Conservation (phyloP, 2,113 vertebrate genomes). For the Nothobranchius furzeri region DNA sequence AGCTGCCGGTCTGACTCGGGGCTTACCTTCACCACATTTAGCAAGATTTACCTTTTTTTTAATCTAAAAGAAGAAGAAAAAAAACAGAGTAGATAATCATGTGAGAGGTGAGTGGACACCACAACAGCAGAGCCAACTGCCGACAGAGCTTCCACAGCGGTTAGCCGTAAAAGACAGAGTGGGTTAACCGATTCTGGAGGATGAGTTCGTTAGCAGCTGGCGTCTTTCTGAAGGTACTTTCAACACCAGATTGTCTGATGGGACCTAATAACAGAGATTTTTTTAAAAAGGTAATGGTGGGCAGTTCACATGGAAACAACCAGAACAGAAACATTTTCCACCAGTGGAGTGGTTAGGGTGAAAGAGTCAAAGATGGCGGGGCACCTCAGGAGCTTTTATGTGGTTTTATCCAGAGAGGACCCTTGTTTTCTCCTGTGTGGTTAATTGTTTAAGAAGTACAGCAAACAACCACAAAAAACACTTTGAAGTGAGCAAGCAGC, state of each 20-base stretch:
- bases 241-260: conserved; percentile 18
- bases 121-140: conserved; percentile 39
- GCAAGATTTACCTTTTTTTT: conserved; percentile 82
- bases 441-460: conserved; percentile 24
- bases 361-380: conserved; percentile 23
- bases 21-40: conserved; percentile 92
- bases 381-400: conserved; percentile 38
- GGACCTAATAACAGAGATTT: conserved; percentile 14
- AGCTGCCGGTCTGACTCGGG: conserved; percentile 66
- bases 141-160: conserved; percentile 38
- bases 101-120: conserved; percentile 63
- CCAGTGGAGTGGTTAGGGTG: conserved; percentile 31
- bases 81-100: conserved; percentile 78
- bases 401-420: conserved; percentile 28
- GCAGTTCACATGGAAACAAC: conserved; percentile 57
- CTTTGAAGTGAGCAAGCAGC: conserved; percentile 32
- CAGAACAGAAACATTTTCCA: conserved; percentile 38
- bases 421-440: conserved; percentile 25
- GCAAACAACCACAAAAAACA: conserved; percentile 30
- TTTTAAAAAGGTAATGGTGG: conserved; percentile 26
- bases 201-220: conserved; percentile 41
- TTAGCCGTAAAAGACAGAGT: conserved; percentile 47
- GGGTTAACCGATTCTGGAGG: conserved; percentile 37
- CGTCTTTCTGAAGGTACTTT: background rate
- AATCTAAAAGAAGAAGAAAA: conserved; percentile 85